Percentiles rank a stretch among this genome's conserved stretches.
Conservation (phyloP, 2,888 invertebrate species). For the Uropetala carovei region DNA sequence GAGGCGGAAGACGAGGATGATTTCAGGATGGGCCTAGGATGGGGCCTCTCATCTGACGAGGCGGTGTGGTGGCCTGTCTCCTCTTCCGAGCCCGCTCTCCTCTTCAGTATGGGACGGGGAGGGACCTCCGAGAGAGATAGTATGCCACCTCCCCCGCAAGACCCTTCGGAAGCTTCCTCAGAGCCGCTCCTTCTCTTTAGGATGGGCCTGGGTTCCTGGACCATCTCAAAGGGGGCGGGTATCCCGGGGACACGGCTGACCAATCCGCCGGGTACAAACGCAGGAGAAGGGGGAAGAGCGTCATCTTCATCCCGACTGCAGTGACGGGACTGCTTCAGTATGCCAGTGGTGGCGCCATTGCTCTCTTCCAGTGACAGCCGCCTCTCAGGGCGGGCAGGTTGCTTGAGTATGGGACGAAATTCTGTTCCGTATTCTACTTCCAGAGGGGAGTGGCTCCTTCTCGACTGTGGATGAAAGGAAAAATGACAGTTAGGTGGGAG, state of each 20-base stretch:
- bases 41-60: slow-evolving; percentile 81
- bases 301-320: not conserved
- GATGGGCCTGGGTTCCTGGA: slow-evolving; percentile 76
- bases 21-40: slow-evolving; percentile 87
- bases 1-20: slow-evolving; percentile 74
- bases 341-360: not conserved
- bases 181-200: slow-evolving; percentile 81
- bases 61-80: slow-evolving; percentile 79
- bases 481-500: not conserved
- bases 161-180: slow-evolving; percentile 78
- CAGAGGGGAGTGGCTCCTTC: slow-evolving; percentile 83
- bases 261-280: slow-evolving; percentile 71
- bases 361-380: slow-evolving; percentile 84
- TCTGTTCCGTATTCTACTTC: slow-evolving; percentile 80
- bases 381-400: slow-evolving; percentile 74
- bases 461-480: slow-evolving; percentile 71
- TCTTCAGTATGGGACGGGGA: slow-evolving; percentile 87
- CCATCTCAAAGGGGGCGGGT: slow-evolving; percentile 82
- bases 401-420: slow-evolving; percentile 82
- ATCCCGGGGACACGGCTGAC: slow-evolving; percentile 78
- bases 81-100: slow-evolving; percentile 87
- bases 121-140: slow-evolving; percentile 70
- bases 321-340: slow-evolving; percentile 9
- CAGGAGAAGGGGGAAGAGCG: not conserved
- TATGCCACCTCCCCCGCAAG: slow-evolving; percentile 76